Evolutionary conservation across 2,888 invertebrate genomes (phyloP).

Genomic region (Cactoblastis cactorum): DNA sequence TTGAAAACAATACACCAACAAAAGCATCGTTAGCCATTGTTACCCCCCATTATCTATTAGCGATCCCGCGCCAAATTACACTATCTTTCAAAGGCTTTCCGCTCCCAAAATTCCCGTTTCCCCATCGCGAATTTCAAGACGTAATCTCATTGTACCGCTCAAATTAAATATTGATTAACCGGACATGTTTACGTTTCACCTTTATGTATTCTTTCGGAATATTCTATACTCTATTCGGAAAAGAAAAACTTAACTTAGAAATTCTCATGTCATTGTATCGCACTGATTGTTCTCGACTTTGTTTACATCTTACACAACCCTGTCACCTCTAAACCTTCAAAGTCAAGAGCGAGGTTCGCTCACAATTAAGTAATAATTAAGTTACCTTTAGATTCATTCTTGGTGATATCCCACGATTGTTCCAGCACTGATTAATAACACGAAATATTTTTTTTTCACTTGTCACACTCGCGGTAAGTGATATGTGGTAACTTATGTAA

Average conservation of each 20-base stretch:
- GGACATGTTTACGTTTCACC: not conserved
- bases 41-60: slow-evolving; percentile 27
- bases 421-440: slow-evolving; percentile 30
- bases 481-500: slow-evolving; percentile 45
- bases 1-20: slow-evolving; percentile 27
- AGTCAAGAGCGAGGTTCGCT: slow-evolving; percentile 35
- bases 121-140: not conserved
- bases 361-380: slow-evolving; percentile 16
- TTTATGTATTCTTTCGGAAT: slow-evolving; percentile 1
- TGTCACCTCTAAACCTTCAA: slow-evolving; percentile 42
- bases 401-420: slow-evolving; percentile 26
- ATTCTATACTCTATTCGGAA: slow-evolving; percentile 31
- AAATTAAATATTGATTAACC: not conserved
- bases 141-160: not conserved
- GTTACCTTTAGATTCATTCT: slow-evolving; percentile 51
- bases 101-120: not conserved
- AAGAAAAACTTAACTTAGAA: slow-evolving; percentile 34
- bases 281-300: slow-evolving; percentile 34
- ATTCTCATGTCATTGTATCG: slow-evolving; percentile 26
- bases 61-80: slow-evolving; percentile 23
- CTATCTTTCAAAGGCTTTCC: not conserved
- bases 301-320: slow-evolving; percentile 21
- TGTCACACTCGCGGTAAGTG: slow-evolving; percentile 61
- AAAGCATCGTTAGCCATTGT: slow-evolving; percentile 28
- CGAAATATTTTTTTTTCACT: slow-evolving; percentile 23